Base-by-base conservation (phyloP, 2,797 vertebrate genomes). In the Nannoperca obscura region DNA sequence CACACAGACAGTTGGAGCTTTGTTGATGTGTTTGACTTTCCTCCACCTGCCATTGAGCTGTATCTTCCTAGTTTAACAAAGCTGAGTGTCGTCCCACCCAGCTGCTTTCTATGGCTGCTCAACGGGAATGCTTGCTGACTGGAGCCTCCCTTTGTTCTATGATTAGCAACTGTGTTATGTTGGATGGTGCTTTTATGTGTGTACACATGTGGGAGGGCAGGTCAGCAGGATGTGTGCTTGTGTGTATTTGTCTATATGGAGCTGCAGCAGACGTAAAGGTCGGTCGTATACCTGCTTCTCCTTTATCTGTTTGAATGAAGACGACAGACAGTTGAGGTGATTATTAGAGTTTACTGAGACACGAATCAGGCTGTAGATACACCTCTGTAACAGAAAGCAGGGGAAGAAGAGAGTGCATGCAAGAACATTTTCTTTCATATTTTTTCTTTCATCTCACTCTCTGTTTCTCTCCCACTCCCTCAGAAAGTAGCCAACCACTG, bases 101-200 rank as follows among this genome's bases (percentile, higher is more conserved):
- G 57, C 76, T 59, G 81, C 86, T 79, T 70, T 90, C 83, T 89
- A 72, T 76, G 59, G 82, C 84, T 73, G 82, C 90, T 94, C 92
- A 93, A 84, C 90, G 83, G 83, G 78, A 84, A 60, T 55, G 76
- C 80, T 85, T 72, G 90, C 89, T 86, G 91, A 89, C 88, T 78
- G 88, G 81, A 83, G 85, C 78, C 76, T 86, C 83, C 87, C 76
- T 93, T 92, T 93, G 89, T 94, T 88, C 90, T 87, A 74, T 88
- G 93, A 95, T 95, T 93, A 94, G 90, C 90, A 64, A 60, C 77
- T 70, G 79, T 70, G 79, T 79, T 78, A 74, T 78, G 64, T 73
- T 68, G 77, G 76, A 40, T 67, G 77, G 32, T 54, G 85, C 84
- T 88, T 92, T 87, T 86, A 84, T 91, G 90, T 84, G 72, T 68